These are phyloP conservation scores for Campodea augens DNA, from an alignment of 1,140 invertebrate genomes.

Conservation along the genomic window DNA sequence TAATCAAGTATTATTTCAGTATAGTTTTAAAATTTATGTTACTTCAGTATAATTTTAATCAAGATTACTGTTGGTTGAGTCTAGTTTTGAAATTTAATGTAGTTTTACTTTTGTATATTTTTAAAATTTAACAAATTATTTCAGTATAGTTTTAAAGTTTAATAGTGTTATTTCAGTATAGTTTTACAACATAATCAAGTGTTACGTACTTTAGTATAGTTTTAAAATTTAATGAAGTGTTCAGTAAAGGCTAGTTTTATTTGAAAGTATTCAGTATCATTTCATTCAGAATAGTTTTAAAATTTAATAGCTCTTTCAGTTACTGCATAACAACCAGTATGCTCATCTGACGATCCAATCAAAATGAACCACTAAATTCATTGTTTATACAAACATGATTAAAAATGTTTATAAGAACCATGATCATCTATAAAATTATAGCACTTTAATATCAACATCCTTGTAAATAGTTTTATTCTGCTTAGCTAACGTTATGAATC, in stretches of 20 bases:
- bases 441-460: neutral
- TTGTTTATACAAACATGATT: neutral
- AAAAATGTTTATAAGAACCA: neutral
- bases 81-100: too few relatives aligned
- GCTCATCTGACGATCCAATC: too few relatives aligned
- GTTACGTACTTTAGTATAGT: neutral
- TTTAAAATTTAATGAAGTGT: neutral
- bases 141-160: neutral
- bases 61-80: too few relatives aligned
- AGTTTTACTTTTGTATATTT: neutral
- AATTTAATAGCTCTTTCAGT: too few relatives aligned
- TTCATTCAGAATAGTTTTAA: neutral
- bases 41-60: too few relatives aligned
- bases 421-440: neutral
- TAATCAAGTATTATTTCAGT: neutral
- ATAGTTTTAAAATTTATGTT: too few relatives aligned
- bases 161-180: neutral
- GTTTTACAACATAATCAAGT: neutral
- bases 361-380: too few relatives aligned
- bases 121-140: neutral
- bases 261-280: neutral
- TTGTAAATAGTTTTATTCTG: neutral
- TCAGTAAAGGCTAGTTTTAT: neutral
- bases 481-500: neutral
- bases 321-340: too few relatives aligned